A percentile compares a stretch with the other conserved stretches of the same genome.
These are phyloP conservation scores for Tolmerus cingulatus DNA, from an alignment of 2,888 invertebrate species.

Conservation along the genomic window DNA sequence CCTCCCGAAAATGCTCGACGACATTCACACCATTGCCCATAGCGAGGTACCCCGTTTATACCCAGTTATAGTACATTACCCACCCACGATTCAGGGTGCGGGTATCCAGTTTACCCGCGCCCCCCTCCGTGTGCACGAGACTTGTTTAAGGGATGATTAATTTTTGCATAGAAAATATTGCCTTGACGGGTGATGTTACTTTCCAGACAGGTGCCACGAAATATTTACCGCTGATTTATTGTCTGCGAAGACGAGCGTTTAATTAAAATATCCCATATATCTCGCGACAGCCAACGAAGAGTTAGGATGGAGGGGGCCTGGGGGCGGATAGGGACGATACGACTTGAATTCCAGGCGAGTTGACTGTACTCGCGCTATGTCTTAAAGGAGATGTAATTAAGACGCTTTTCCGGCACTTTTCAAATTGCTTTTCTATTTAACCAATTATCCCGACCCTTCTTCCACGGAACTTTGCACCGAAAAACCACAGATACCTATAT, in stretches of 20 bases:
- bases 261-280: slow-evolving; percentile 23
- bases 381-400: background rate
- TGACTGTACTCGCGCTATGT: background rate
- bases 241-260: background rate
- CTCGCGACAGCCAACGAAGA: background rate
- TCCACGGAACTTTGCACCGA: background rate
- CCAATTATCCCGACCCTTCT: background rate
- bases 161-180: slow-evolving; percentile 40
- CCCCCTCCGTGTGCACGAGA: background rate
- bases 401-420: background rate
- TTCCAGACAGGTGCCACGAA: slow-evolving; percentile 30
- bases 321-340: background rate
- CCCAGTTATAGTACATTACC: background rate
- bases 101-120: background rate
- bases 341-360: background rate
- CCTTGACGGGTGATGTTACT: slow-evolving; percentile 16
- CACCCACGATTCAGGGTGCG: background rate
- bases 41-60: background rate
- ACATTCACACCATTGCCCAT: background rate
- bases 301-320: background rate
- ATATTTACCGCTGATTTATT: slow-evolving; percentile 36
- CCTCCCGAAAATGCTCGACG: background rate
- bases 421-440: background rate
- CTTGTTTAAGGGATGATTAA: slow-evolving; percentile 38
- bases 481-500: background rate